Evolutionary conservation across 2,888 invertebrate genomes (phyloP).

Genomic region (Stenchaetothrips biformis): DNA sequence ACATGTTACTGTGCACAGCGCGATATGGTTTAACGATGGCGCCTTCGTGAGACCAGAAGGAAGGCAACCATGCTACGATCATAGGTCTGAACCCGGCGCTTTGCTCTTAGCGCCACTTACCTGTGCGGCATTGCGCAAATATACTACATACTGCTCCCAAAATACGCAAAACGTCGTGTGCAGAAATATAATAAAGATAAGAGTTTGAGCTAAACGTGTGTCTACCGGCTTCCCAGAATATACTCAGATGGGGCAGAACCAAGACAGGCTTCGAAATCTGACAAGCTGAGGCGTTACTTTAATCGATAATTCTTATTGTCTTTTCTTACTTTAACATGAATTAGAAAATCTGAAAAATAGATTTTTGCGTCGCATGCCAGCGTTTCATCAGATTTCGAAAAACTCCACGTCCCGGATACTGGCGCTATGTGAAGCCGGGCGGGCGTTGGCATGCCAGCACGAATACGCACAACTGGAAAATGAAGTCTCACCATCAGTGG

Average conservation of each 20-base stretch:
- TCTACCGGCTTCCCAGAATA: constrained; percentile 17
- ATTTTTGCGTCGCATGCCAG: neutral
- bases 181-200: constrained; percentile 17
- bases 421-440: constrained; percentile 3
- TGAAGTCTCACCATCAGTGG: constrained; percentile 13
- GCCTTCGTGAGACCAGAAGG: neutral
- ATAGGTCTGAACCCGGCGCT: neutral
- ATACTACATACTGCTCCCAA: constrained; percentile 9
- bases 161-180: neutral
- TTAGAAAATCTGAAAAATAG: neutral
- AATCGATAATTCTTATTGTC: neutral
- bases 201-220: constrained; percentile 5
- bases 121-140: neutral
- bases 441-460: constrained; percentile 3
- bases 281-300: neutral
- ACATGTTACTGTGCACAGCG: neutral
- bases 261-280: neutral
- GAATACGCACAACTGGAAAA: neutral
- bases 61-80: neutral
- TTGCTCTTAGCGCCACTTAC: neutral
- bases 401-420: neutral
- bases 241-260: neutral
- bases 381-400: neutral
- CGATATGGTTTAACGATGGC: neutral
- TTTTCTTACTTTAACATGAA: neutral